Evolutionary conservation across 2,888 invertebrate species (phyloP), one percentile per base, ranked within the genome.

Genomic region (Glyphotaelius pellucidus): DNA sequence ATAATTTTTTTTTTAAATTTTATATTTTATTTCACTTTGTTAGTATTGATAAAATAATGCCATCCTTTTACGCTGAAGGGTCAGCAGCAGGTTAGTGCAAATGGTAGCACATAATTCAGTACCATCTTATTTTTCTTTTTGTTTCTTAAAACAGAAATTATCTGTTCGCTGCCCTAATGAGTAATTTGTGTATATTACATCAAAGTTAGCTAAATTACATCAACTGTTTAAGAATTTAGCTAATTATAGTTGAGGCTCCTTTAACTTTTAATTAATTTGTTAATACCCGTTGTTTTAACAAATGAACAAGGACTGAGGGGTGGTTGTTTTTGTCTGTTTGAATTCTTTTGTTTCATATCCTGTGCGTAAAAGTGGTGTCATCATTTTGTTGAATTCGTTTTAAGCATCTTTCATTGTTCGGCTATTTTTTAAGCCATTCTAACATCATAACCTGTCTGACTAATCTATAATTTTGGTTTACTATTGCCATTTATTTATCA

Each of bases 341-440:
- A 32, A 80, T 31, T 32, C 25, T 83, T 85, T 30, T 91, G 83
- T 89, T 89, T 91, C 91, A 91, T 89, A 91, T 89, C 81, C 32
- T 85, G 90, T 89, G 91, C 89, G 91, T 85, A 91, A 91, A 91
- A 89, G n/a, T 91, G 85, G 91, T 91, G 91, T 91, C 91, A 91
- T 91, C 91, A 91, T 89, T 89, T 80, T 84, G 32, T 89, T 89
- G n/a, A 42, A n/a, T 89, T 89, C n/a, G 25, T 80, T 52, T 35
- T 67, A 25, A 67, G 31, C 52, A 88, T 86, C 15, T 42, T 86
- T 38, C 25, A 42, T 42, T 86, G 42, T 47, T 67, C 9, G 67
- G 67, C 25, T 67, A 67, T 83, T 35, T 25, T 83, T 83, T 83
- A 35, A 35, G 35, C 35, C 35, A 35, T 83, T 83, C 83, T 83